These are phyloP conservation scores for Volucella inflata DNA, from an alignment of 2,888 invertebrate genomes.

Conservation along the genomic window DNA sequence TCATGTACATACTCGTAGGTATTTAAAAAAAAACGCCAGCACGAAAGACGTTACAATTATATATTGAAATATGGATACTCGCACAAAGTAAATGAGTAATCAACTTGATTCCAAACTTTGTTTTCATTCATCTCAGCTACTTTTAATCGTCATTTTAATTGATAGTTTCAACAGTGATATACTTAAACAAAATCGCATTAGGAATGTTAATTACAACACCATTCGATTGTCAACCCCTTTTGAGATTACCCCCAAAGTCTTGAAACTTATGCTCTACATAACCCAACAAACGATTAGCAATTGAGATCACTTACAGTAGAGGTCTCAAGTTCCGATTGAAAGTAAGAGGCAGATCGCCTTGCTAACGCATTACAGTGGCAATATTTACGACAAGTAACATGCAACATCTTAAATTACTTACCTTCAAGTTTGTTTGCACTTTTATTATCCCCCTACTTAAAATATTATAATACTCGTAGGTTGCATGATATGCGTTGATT, in stretches of 20 bases:
- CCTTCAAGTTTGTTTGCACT: constrained; percentile 41
- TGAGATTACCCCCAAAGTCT: constrained; percentile 2
- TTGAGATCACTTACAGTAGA: constrained; percentile 46
- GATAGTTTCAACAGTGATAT: constrained; percentile 40
- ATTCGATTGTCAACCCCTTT: constrained; percentile 8
- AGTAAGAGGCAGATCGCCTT: constrained; percentile 71
- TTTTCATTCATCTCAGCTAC: constrained; percentile 58
- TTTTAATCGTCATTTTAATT: constrained; percentile 30
- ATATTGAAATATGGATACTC: neutral
- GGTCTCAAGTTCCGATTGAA: constrained; percentile 49
- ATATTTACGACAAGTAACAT: constrained; percentile 27
- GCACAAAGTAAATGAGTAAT: constrained; percentile 42
- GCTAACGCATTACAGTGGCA: constrained; percentile 46
- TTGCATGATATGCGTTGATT: constrained; percentile 54
- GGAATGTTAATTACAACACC: constrained; percentile 41
- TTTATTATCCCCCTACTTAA: no score
- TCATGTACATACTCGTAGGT: constrained; percentile 29
- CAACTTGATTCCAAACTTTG: neutral
- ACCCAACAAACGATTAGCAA: constrained; percentile 42
- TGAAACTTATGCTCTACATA: constrained; percentile 59
- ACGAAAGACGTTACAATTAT: neutral
- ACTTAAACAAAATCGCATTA: constrained; percentile 46
- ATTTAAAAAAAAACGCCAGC: constrained; percentile 19
- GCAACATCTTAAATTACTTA: constrained; percentile 62
- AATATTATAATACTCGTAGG: constrained; percentile 10